Base-by-base conservation (phyloP, 2,113 vertebrate genomes). In the Eurypyga helias region DNA sequence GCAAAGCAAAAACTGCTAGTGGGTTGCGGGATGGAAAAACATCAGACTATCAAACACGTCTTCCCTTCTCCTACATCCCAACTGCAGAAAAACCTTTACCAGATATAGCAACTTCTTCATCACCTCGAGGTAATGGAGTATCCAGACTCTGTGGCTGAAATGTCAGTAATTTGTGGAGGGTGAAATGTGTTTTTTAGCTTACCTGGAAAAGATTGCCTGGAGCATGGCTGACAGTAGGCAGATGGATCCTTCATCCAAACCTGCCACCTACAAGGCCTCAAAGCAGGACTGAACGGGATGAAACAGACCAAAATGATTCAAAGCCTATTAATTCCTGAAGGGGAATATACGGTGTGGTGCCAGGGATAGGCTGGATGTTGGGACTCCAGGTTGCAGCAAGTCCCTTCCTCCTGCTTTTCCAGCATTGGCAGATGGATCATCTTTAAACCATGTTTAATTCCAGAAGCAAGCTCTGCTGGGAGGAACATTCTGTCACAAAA, bases 301-400 rank as follows among this genome's bases (percentile, higher is more conserved):
- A 66, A 46, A 33, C 2, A 23, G 24, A 7, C 4, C 4, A 0
- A 36, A 64, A 3, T 0, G 1, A 19, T 25, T 57, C 1, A 9
- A 58, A 76, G 38, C 9, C 33, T 6, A 4, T 51, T 38, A 11
- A 0, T 81, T 76, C 41, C 24, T 71, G 6, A 46, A 65, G n/a
- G 51, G 33, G n/a, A 65, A 26, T 24, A 25, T 12, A 6, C 0
- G 7, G 14, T 4, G 38, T 26, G 34, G 41, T 28, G 65, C 43
- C 33, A 33, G 34, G 65, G 57, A 13, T 7, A 23, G 45, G 66
- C 66, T 55, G 67, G 46, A 9, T 33, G 29, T 31, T 7, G 10
- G 54, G 57, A 25, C 19, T 16, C 36, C 49, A 17, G 23, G 38
- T 24, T 69, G 55, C 77, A 55, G 48, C 69, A 26, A 12, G 41